These are phyloP conservation scores for Eupithecia vulgata DNA, from an alignment of 2,888 invertebrate genomes.

Conservation along the genomic window DNA sequence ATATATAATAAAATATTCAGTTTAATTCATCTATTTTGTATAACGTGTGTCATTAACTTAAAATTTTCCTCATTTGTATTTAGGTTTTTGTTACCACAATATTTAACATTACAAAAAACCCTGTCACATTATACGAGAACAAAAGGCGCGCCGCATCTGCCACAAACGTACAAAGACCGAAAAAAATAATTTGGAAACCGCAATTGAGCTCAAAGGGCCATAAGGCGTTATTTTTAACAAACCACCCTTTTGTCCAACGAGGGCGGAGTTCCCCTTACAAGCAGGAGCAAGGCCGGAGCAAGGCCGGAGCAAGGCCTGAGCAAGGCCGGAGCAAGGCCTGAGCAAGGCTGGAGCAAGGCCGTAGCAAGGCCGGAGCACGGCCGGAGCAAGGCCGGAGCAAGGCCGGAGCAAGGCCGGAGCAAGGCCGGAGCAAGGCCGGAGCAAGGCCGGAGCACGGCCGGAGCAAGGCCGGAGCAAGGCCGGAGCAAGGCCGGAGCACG, in stretches of 20 bases:
- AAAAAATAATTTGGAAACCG: slow-evolving; percentile 56
- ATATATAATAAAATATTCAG: too few species aligned
- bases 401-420: too few species aligned
- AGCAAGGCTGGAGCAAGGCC: too few species aligned
- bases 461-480: too few species aligned
- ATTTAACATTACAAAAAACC: slow-evolving; percentile 18
- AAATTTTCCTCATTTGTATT: background rate
- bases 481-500: too few species aligned
- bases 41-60: background rate
- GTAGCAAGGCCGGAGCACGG: too few species aligned
- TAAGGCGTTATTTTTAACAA: slow-evolving; percentile 58
- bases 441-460: too few species aligned
- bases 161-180: slow-evolving; percentile 45
- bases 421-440: too few species aligned
- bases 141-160: slow-evolving; percentile 50
- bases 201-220: slow-evolving; percentile 60
- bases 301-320: too few species aligned
- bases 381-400: too few species aligned
- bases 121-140: slow-evolving; percentile 30
- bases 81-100: slow-evolving; percentile 1
- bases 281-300: too few species aligned
- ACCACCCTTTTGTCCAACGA: slow-evolving; percentile 54
- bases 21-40: background rate
- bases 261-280: slow-evolving; percentile 29
- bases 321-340: too few species aligned